A percentile compares a stretch with the other conserved stretches of the same genome.
phyloP scores from a whole-genome alignment of 2,888 invertebrate species.

The Iselma pallidipennis region DNA sequence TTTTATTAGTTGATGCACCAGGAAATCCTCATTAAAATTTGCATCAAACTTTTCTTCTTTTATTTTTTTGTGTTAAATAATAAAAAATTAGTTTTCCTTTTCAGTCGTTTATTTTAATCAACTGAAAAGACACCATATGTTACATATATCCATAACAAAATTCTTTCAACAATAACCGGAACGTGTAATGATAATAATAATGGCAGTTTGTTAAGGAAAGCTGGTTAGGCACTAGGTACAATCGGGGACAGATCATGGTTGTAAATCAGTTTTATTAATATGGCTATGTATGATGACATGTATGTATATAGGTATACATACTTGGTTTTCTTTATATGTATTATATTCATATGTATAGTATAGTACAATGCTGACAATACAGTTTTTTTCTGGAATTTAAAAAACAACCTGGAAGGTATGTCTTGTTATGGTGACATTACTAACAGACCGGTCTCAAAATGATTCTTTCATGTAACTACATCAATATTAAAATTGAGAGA shows the following conservation, averaged over 20 bases:
- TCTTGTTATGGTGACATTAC: neutral
- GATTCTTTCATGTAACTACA: neutral
- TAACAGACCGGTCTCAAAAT: neutral
- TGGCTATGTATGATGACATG: neutral
- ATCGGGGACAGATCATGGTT: neutral
- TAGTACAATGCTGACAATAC: neutral
- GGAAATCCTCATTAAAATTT: slow-evolving; percentile 21
- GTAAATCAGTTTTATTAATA: slow-evolving; percentile 10
- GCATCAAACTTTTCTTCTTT: slow-evolving; percentile 2
- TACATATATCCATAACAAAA: neutral
- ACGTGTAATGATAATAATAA: neutral
- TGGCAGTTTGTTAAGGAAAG: slow-evolving; percentile 1
- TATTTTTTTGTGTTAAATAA: neutral
- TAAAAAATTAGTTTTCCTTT: neutral
- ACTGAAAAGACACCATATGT: neutral
- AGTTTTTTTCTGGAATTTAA: neutral
- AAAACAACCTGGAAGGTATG: neutral
- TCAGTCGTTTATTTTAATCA: neutral
- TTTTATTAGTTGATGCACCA: neutral
- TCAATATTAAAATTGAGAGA: neutral
- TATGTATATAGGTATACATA: neutral
- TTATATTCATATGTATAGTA: neutral
- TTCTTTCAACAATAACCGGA: slow-evolving; percentile 1
- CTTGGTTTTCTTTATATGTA: neutral
- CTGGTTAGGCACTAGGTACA: neutral